Conservation (phyloP, 2,797 vertebrate genomes). For the Propithecus deckenii region DNA sequence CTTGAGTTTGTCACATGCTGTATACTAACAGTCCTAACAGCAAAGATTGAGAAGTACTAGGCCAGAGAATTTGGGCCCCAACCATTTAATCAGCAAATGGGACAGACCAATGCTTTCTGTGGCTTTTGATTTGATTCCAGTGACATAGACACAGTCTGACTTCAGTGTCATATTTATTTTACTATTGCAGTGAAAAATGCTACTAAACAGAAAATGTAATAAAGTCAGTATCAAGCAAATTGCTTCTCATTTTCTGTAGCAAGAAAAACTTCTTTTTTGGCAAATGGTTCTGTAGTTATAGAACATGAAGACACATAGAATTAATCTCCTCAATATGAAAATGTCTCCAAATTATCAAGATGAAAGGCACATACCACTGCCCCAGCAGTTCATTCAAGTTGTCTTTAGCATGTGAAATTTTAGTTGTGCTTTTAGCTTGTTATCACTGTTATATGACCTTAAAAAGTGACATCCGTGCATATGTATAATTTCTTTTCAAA, state of each 20-base stretch:
- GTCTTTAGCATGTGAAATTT: slow-evolving; percentile 82
- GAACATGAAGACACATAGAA: slow-evolving; percentile 75
- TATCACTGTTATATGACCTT: slow-evolving; percentile 82
- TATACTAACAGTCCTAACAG: background rate
- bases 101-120: background rate
- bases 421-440: slow-evolving; percentile 87
- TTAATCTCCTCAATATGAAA: slow-evolving; percentile 80
- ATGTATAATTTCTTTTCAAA: slow-evolving; percentile 80
- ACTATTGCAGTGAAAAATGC: slow-evolving; percentile 79
- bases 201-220: slow-evolving; percentile 77
- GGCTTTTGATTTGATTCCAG: background rate
- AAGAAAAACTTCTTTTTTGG: slow-evolving; percentile 77
- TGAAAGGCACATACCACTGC: slow-evolving; percentile 88
- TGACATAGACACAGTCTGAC: background rate
- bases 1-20: background rate
- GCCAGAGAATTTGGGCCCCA: background rate
- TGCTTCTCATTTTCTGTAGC: slow-evolving; percentile 71
- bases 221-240: slow-evolving; percentile 75
- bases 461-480: slow-evolving; percentile 84
- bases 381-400: slow-evolving; percentile 84
- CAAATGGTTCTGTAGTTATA: slow-evolving; percentile 81
- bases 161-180: slow-evolving; percentile 71
- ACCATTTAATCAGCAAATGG: background rate
- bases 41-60: slow-evolving; percentile 18
- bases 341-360: slow-evolving; percentile 78